A percentile compares a stretch with the other conserved stretches of the same genome.
phyloP scores from a whole-genome alignment of 2,113 vertebrate species.

The Anhinga anhinga region DNA sequence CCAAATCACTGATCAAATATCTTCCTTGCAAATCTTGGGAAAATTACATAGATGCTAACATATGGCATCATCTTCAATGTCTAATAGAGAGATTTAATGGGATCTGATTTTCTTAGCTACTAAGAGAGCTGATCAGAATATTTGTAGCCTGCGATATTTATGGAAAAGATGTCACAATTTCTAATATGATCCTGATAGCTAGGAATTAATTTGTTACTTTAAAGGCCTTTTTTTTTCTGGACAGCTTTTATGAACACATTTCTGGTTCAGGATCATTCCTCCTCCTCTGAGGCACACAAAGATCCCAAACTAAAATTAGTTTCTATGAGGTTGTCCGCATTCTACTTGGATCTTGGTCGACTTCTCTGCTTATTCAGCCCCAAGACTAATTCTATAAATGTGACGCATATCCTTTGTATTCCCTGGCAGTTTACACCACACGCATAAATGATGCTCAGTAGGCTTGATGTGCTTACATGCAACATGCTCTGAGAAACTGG shows the following conservation, averaged over 20 bases:
- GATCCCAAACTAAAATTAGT: neutral
- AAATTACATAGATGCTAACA: neutral
- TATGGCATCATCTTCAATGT: neutral
- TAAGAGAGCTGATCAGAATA: neutral
- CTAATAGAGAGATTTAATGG: neutral
- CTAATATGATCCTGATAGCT: neutral
- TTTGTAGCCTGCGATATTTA: neutral
- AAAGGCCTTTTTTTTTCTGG: neutral
- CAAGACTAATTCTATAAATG: neutral
- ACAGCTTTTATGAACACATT: neutral
- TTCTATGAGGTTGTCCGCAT: neutral
- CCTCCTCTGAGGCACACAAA: neutral
- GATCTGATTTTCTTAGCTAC: neutral
- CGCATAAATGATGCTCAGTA: neutral
- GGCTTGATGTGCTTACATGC: neutral
- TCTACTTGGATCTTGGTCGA: neutral
- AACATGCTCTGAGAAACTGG: neutral
- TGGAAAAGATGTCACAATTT: neutral
- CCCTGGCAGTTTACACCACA: neutral
- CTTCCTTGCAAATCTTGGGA: neutral
- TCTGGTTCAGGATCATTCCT: neutral
- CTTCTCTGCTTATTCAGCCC: neutral
- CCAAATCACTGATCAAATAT: neutral
- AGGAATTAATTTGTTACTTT: neutral
- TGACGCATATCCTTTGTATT: neutral